These are phyloP conservation scores for Caenorhabditis parvicauda DNA, from an alignment of 2,888 invertebrate species.

Conservation along the genomic window DNA sequence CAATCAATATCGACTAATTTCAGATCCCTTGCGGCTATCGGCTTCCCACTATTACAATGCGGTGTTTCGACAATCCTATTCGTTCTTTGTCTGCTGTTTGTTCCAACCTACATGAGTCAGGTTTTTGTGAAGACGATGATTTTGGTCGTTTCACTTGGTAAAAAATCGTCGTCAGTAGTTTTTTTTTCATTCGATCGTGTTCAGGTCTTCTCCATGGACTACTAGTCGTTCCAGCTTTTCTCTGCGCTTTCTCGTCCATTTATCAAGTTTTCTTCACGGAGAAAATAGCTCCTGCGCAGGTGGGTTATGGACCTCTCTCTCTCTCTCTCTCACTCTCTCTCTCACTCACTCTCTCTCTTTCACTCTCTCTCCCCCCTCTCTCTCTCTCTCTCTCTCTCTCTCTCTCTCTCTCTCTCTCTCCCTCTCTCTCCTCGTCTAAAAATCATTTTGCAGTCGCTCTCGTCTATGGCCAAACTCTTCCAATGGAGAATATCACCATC, in stretches of 20 bases:
- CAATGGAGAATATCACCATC: slow-evolving; percentile 37
- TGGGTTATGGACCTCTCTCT: no score
- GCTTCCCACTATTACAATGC: slow-evolving; percentile 56
- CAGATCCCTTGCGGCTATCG: slow-evolving; percentile 52
- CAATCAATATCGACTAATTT: slow-evolving; percentile 2
- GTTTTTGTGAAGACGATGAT: slow-evolving; percentile 60
- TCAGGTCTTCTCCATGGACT: slow-evolving; percentile 55
- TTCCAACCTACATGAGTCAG: slow-evolving; percentile 55
- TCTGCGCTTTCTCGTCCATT: slow-evolving; percentile 52
- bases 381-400: no score
- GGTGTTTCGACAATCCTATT: slow-evolving; percentile 55
- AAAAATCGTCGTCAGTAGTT: no score
- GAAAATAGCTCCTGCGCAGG: slow-evolving; percentile 25
- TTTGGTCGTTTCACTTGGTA: slow-evolving; percentile 54
- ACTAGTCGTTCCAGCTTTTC: slow-evolving; percentile 51
- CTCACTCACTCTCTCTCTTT: no score
- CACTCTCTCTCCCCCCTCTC: no score
- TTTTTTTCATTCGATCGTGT: no score
- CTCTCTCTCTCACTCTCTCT: no score
- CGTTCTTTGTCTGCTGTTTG: slow-evolving; percentile 51
- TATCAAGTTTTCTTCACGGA: slow-evolving; percentile 17
- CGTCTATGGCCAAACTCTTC: slow-evolving; percentile 35
- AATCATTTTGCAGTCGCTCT: slow-evolving; percentile 26
- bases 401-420: no score
- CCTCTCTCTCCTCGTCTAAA: no score